Conservation (phyloP, 2,797 vertebrate genomes). For the Gambusia yucatana region DNA sequence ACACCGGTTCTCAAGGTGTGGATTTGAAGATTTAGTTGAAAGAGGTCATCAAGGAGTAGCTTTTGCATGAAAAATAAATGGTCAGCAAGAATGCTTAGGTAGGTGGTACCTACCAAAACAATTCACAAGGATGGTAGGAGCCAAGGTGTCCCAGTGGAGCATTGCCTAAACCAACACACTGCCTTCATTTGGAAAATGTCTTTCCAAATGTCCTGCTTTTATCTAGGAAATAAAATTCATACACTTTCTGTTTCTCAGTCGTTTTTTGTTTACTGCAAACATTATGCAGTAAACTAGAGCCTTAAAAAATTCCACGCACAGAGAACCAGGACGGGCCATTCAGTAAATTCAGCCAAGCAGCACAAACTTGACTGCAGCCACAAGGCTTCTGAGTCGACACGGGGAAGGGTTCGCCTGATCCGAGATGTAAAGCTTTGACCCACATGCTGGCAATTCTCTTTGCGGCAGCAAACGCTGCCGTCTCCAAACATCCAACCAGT, state of each 20-base stretch:
- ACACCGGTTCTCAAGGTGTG: no score
- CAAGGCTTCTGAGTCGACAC: constrained; percentile 40
- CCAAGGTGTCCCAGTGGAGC: background rate
- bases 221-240: constrained; percentile 5
- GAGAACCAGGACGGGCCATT: constrained; percentile 63
- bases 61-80: background rate
- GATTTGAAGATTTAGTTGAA: background rate
- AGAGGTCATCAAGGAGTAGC: background rate
- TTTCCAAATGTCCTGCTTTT: background rate
- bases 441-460: constrained; percentile 57
- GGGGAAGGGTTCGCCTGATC: constrained; percentile 58
- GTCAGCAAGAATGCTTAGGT: background rate
- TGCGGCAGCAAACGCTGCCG: constrained; percentile 61
- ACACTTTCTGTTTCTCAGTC: background rate
- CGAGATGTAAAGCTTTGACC: constrained; percentile 51
- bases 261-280: constrained; percentile 8
- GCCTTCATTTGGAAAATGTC: background rate
- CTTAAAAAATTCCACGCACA: constrained; percentile 58
- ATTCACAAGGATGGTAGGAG: background rate
- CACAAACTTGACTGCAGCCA: constrained; percentile 64
- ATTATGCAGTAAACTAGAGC: constrained; percentile 38
- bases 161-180: background rate
- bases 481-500: constrained; percentile 58
- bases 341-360: constrained; percentile 69
- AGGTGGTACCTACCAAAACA: background rate